A percentile compares a stretch with the other conserved stretches of the same genome.
These are phyloP conservation scores for Oxyura jamaicensis DNA, from an alignment of 2,113 vertebrate species.

Conservation along the genomic window DNA sequence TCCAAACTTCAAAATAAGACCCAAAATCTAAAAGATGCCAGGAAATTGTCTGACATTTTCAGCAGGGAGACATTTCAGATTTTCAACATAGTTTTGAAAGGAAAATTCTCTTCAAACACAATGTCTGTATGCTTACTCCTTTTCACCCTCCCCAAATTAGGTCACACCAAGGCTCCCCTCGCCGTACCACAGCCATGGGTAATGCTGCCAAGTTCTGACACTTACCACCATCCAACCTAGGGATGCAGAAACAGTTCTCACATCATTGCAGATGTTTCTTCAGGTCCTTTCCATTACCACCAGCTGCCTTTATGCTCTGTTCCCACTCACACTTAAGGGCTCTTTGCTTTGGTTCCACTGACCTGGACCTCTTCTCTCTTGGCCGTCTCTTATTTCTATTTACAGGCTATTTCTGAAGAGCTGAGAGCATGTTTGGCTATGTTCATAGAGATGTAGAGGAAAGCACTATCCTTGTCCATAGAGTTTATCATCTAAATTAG, in stretches of 20 bases:
- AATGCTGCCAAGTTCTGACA: neutral
- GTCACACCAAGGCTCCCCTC: neutral
- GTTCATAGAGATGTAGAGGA: neutral
- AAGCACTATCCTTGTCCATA: neutral
- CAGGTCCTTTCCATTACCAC: neutral
- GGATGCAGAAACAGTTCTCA: neutral
- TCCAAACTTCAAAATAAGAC: neutral
- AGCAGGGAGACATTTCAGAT: neutral
- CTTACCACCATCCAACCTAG: neutral
- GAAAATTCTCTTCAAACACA: neutral
- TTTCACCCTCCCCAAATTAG: neutral
- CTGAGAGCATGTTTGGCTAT: neutral
- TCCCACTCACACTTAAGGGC: neutral
- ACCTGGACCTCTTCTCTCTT: neutral
- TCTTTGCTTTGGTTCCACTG: neutral
- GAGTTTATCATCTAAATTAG: neutral
- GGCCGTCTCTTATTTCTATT: neutral
- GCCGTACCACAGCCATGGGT: neutral
- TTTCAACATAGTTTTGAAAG: neutral
- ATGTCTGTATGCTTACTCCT: neutral
- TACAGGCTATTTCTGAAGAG: neutral
- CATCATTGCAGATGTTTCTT: neutral
- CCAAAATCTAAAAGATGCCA: neutral
- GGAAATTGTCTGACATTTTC: slow-evolving; percentile 27
- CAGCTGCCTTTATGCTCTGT: neutral